Conservation (phyloP, 2,888 invertebrate species). For the Eumerus sabulonum region DNA sequence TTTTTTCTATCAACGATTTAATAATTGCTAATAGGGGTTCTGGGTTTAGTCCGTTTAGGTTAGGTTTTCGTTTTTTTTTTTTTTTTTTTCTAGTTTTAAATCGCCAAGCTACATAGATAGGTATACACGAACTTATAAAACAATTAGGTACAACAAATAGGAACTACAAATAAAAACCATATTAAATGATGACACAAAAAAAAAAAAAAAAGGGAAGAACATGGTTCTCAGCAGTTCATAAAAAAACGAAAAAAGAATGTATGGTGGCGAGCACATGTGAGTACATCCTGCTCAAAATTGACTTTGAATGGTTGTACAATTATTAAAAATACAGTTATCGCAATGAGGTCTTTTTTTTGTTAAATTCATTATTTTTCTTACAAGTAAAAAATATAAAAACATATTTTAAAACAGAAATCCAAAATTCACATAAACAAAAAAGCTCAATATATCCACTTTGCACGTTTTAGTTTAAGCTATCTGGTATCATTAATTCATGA, state of each 20-base stretch:
- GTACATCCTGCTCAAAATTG: no score
- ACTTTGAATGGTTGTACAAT: no score
- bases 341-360: no score
- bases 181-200: conserved; percentile 56
- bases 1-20: no score
- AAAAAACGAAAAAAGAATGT: not conserved
- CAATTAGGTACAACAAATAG: conserved; percentile 3
- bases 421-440: not conserved
- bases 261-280: no score
- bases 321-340: no score
- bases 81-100: conserved; percentile 16
- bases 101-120: conserved; percentile 52
- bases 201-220: conserved; percentile 44
- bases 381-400: no score
- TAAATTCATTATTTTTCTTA: no score
- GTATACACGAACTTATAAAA: not conserved
- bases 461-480: no score
- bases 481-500: no score
- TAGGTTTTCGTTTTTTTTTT: conserved; percentile 17
- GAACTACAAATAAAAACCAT: conserved; percentile 35
- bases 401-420: not conserved
- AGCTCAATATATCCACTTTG: no score
- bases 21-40: not conserved
- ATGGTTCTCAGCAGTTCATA: conserved; percentile 62
- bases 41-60: conserved; percentile 54